Conservation (phyloP, 2,888 invertebrate genomes). For the Pheosia tremula region DNA sequence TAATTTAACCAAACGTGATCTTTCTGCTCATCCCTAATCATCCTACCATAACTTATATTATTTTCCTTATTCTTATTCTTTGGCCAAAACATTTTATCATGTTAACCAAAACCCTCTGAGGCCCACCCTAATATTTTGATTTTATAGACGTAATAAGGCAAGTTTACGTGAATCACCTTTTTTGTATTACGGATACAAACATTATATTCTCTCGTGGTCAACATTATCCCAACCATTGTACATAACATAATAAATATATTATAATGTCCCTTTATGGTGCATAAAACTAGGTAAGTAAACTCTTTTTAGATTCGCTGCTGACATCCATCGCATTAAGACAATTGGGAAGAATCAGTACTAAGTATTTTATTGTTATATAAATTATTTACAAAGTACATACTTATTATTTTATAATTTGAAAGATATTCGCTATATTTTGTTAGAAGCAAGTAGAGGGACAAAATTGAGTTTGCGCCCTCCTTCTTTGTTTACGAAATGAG, state of each 20-base stretch:
- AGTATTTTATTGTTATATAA: no score
- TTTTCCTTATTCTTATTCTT: conserved; percentile 15
- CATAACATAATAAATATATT: not conserved
- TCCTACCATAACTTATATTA: conserved; percentile 5
- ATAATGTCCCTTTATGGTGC: no score
- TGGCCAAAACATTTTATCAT: conserved; percentile 4
- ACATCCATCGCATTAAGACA: no score
- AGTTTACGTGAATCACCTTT: not conserved
- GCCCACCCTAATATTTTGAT: not conserved
- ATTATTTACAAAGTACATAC: no score
- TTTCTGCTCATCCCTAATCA: conserved; percentile 18
- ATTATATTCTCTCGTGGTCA: not conserved
- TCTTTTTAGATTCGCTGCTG: no score
- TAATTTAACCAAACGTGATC: not conserved
- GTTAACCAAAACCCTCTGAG: conserved; percentile 15
- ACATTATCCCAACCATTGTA: not conserved
- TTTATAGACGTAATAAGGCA: conserved; percentile 1
- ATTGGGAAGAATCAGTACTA: no score
- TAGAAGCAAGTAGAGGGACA: no score
- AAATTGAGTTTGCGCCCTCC: no score
- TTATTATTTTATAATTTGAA: no score
- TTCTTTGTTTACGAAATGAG: no score
- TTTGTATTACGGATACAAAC: not conserved
- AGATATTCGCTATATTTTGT: no score
- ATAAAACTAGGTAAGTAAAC: no score